A percentile compares a stretch with the other conserved stretches of the same genome.
Evolutionary conservation across 2,113 vertebrate genomes (phyloP).

Genomic region (Melanotaenia duboulayi): DNA sequence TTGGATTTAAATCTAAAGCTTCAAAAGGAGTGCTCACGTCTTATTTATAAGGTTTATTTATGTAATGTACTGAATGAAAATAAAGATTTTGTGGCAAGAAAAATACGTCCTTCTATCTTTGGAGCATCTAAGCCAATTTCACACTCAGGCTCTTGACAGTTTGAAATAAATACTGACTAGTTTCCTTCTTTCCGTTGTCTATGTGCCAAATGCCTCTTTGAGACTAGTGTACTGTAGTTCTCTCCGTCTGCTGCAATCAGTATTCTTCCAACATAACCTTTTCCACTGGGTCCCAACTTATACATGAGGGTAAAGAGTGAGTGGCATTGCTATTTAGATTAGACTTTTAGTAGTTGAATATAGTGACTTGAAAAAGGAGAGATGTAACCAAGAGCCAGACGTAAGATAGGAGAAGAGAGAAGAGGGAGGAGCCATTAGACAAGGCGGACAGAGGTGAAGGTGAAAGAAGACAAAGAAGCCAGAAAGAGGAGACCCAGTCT

Average conservation of each 20-base stretch:
- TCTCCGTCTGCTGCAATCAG: slow-evolving; percentile 43
- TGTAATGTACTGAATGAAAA: slow-evolving; percentile 12
- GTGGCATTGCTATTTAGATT: slow-evolving; percentile 52
- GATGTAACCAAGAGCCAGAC: slow-evolving; percentile 24
- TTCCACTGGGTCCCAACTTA: slow-evolving; percentile 50
- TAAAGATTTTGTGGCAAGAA: slow-evolving; percentile 13
- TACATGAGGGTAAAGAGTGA: slow-evolving; percentile 56
- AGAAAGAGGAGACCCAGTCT: slow-evolving; percentile 28
- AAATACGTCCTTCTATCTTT: slow-evolving; percentile 27
- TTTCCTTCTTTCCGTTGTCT: slow-evolving; percentile 49
- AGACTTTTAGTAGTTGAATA: slow-evolving; percentile 27
- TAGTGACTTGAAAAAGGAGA: slow-evolving; percentile 16
- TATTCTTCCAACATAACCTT: slow-evolving; percentile 61
- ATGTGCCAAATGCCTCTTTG: slow-evolving; percentile 42
- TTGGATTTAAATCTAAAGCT: slow-evolving; percentile 28
- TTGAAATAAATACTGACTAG: slow-evolving; percentile 55
- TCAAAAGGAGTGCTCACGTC: slow-evolving; percentile 13
- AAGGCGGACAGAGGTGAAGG: slow-evolving; percentile 57
- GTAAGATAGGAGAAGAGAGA: slow-evolving; percentile 1
- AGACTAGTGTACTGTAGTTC: slow-evolving; percentile 34
- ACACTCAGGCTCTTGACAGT: slow-evolving; percentile 46
- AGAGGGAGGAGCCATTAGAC: not conserved
- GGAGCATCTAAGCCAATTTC: slow-evolving; percentile 66
- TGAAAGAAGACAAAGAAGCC: slow-evolving; percentile 58
- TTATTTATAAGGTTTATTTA: slow-evolving; percentile 23